Base-by-base conservation (phyloP, 2,113 vertebrate species). In the Oceanodroma tethys region DNA sequence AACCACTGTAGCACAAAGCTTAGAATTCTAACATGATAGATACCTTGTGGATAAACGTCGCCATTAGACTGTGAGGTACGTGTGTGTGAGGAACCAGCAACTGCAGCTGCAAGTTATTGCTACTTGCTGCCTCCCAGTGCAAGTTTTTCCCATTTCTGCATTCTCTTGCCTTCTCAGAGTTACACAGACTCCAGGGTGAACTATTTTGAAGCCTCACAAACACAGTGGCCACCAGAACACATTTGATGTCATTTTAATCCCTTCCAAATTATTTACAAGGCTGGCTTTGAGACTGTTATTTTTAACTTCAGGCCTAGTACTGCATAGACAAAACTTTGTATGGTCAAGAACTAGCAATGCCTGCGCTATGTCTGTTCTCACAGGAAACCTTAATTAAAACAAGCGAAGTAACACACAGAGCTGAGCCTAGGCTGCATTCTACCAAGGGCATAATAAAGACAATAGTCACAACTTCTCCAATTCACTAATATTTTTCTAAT, bases 381-480 rank as follows among this genome's bases (percentile, higher is more conserved):
- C 22, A 72, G 78, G 42, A 92, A 90, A 91, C 10, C 10, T 78
- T 78, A 78, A 65, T 88, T 87, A 80, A 92, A 96, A 87, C 48
- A 90, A 95, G 62, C 12, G 1, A 96, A 73, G 56, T 91, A 94
- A 92, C 25, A 90, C 65, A 66, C 36, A 94, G 45, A 88, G 84
- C 73, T 93, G 67, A 89, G 63, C 66, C 78, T 80, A 66, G 43
- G 55, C 84, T 84, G 63, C 45, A 66, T 86, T 78, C 84, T 81
- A 86, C 70, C 52, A 87, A 83, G 75, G 63, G 59, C 67, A 70
- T 66, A 96, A 88, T 74, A 87, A 81, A 90, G 81, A 91, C 81
- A 96, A 65, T 26, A 94, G 50, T 86, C 94, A 92, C 84, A 92
- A 82, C 68, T 91, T 92, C 85, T 88, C 82, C 91, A 85, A 50